Conservation (phyloP, 1,140 invertebrate species). For the Acromyrmex echinatior region DNA sequence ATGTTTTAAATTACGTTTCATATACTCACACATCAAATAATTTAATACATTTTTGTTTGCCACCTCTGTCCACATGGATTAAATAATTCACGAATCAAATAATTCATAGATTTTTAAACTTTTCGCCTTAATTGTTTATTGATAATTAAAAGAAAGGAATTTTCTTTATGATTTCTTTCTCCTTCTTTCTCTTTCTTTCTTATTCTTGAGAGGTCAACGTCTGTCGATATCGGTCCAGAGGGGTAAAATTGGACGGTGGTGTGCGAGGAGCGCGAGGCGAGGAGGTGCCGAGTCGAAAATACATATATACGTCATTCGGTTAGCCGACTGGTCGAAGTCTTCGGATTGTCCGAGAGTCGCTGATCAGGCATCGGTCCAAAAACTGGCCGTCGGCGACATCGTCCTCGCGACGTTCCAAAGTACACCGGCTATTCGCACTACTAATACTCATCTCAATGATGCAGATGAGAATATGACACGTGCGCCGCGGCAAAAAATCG, state of each 20-base stretch:
- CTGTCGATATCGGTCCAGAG: slow-evolving; percentile 59
- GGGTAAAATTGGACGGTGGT: slow-evolving; percentile 5
- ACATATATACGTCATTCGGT: slow-evolving; percentile 79
- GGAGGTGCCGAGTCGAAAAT: slow-evolving; percentile 78
- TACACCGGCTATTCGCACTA: slow-evolving; percentile 12
- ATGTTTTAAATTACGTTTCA: too few relatives aligned
- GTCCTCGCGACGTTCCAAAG: slow-evolving; percentile 54
- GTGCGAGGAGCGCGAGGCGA: slow-evolving; percentile 6
- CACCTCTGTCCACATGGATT: too few relatives aligned
- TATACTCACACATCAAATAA: too few relatives aligned
- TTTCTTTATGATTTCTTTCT: background rate
- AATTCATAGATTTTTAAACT: background rate
- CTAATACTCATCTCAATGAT: slow-evolving; percentile 35
- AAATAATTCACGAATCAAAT: background rate
- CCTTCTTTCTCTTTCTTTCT: background rate
- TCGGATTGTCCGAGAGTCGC: slow-evolving; percentile 80
- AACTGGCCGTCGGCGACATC: slow-evolving; percentile 53
- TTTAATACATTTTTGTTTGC: too few relatives aligned
- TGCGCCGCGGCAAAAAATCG: slow-evolving; percentile 14
- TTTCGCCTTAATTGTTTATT: background rate
- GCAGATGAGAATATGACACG: slow-evolving; percentile 1
- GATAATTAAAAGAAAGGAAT: background rate
- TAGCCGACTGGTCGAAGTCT: slow-evolving; percentile 74
- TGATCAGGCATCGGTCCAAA: slow-evolving; percentile 82
- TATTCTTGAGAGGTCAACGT: slow-evolving; percentile 60